These are phyloP conservation scores for Muschampia plurimacula DNA, from an alignment of 2,888 invertebrate species.

Conservation along the genomic window DNA sequence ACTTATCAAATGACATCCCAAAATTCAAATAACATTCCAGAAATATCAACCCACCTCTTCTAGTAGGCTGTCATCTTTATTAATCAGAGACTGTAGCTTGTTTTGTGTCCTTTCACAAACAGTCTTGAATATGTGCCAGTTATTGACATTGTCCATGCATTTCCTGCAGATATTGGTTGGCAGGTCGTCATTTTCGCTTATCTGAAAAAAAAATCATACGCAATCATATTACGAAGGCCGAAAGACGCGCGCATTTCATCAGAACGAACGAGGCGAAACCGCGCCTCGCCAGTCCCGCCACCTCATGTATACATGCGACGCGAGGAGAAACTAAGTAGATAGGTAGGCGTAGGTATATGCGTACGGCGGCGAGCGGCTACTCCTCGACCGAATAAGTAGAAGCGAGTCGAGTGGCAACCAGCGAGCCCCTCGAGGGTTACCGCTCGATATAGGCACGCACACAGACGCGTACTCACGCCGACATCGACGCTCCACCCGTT, in stretches of 20 bases:
- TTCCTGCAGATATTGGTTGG: slow-evolving; percentile 88
- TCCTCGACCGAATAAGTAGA: slow-evolving; percentile 84
- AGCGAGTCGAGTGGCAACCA: slow-evolving; percentile 83
- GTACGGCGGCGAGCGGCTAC: slow-evolving; percentile 74
- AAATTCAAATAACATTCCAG: slow-evolving; percentile 64
- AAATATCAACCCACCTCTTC: slow-evolving; percentile 77
- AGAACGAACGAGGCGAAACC: slow-evolving; percentile 77
- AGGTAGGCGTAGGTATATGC: slow-evolving; percentile 82
- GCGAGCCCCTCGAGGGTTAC: slow-evolving; percentile 83
- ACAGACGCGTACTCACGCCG: slow-evolving; percentile 75
- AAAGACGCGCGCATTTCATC: slow-evolving; percentile 78
- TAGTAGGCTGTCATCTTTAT: slow-evolving; percentile 82
- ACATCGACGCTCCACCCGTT: slow-evolving; percentile 79
- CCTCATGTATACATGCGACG: slow-evolving; percentile 70
- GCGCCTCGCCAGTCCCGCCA: slow-evolving; percentile 67
- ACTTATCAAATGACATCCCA: slow-evolving; percentile 57
- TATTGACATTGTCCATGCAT: slow-evolving; percentile 87
- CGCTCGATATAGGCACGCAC: slow-evolving; percentile 83
- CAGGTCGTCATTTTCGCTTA: slow-evolving; percentile 87
- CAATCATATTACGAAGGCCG: slow-evolving; percentile 73
- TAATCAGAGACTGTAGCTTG: slow-evolving; percentile 86
- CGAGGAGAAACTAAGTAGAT: slow-evolving; percentile 83
- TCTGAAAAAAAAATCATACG: slow-evolving; percentile 85
- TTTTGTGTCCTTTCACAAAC: slow-evolving; percentile 88
- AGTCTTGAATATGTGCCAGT: slow-evolving; percentile 88